A percentile compares a stretch with the other conserved stretches of the same genome.
Evolutionary conservation across 2,888 invertebrate species (phyloP).

Genomic region (Caenorhabditis macrosperma): DNA sequence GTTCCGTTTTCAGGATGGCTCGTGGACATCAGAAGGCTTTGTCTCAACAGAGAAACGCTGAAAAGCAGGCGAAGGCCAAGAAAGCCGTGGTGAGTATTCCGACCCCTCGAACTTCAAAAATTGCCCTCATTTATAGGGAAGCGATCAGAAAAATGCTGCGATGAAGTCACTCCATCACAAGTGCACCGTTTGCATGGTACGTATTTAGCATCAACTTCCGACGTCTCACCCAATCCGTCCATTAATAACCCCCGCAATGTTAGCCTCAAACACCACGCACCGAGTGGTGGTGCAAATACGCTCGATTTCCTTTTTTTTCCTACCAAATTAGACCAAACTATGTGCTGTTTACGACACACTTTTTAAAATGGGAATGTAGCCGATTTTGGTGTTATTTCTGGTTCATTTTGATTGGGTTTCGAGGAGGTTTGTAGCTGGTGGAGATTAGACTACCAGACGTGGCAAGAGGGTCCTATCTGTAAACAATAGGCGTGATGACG

Average conservation of each 20-base stretch:
- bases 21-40: conserved; percentile 98
- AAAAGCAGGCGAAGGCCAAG: conserved; percentile 54
- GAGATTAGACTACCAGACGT: conserved; percentile 22
- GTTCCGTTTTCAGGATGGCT: conserved; percentile 86
- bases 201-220: conserved; percentile 25
- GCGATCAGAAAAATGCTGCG: conserved; percentile 94
- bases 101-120: neutral
- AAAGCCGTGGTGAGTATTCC: conserved; percentile 30
- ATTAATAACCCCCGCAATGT: neutral
- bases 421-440: conserved; percentile 25
- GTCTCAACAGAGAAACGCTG: conserved; percentile 85
- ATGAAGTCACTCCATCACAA: conserved; percentile 93
- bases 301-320: conserved; percentile 1
- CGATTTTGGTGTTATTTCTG: conserved; percentile 21
- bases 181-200: conserved; percentile 87
- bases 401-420: conserved; percentile 29
- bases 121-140: conserved; percentile 84
- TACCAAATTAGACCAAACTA: neutral
- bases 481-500: conserved; percentile 30
- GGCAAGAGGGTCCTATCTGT: neutral
- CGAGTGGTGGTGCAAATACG: neutral
- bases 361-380: conserved; percentile 10
- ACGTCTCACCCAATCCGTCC: neutral
- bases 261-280: neutral
- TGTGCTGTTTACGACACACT: conserved; percentile 15